A percentile compares a stretch with the other conserved stretches of the same genome.
Evolutionary conservation across 2,797 vertebrate genomes (phyloP).

Genomic region (Cossypha polioptera): DNA sequence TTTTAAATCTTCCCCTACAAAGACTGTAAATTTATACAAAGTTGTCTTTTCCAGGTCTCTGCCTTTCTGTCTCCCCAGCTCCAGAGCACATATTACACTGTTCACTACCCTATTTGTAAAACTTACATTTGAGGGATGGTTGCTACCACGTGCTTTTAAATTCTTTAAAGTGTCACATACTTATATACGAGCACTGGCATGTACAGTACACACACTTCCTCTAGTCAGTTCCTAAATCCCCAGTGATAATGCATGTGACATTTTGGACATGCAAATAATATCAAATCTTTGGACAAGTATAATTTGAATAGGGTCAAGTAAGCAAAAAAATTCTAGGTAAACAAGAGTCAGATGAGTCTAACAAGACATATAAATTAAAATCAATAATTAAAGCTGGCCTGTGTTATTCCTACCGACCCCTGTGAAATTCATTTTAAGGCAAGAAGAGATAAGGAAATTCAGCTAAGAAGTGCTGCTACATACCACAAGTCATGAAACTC

Average conservation of each 20-base stretch:
- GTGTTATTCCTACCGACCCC: neutral
- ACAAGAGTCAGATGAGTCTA: neutral
- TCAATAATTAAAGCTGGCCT: neutral
- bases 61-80: neutral
- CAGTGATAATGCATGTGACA: neutral
- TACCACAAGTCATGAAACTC: neutral
- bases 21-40: neutral
- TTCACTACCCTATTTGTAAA: neutral
- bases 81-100: neutral
- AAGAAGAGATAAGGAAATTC: neutral
- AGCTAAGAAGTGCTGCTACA: neutral
- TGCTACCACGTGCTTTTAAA: neutral
- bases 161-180: neutral
- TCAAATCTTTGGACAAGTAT: neutral
- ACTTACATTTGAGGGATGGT: neutral
- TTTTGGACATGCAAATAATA: neutral
- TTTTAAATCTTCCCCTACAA: neutral
- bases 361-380: neutral
- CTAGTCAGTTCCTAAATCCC: neutral
- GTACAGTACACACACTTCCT: neutral
- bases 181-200: neutral
- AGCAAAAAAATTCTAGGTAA: neutral
- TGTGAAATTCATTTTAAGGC: neutral
- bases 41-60: neutral
- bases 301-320: neutral